phyloP scores from a whole-genome alignment of 2,797 vertebrate genomes.

The Galagoides demidoff region DNA sequence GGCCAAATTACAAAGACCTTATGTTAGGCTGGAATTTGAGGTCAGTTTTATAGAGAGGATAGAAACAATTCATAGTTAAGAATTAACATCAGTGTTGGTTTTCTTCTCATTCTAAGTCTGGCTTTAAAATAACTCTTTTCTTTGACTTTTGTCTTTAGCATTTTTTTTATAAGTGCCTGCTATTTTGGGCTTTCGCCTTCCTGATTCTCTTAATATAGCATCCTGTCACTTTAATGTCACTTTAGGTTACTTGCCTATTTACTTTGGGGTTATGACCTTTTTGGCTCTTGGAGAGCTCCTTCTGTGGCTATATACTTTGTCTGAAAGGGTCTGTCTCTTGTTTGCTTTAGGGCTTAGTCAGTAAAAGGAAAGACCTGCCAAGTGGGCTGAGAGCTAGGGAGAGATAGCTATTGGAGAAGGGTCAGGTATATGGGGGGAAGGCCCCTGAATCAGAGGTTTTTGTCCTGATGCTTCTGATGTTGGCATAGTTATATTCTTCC shows the following conservation, averaged over 20 bases:
- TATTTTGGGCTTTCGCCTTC: slow-evolving; percentile 12
- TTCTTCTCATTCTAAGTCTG: slow-evolving; percentile 18
- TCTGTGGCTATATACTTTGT: neutral
- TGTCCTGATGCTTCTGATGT: neutral
- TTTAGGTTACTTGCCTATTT: neutral
- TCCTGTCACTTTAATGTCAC: neutral
- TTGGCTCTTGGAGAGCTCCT: neutral
- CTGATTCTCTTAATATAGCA: neutral
- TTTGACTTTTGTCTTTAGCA: slow-evolving; percentile 20
- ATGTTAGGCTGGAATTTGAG: neutral
- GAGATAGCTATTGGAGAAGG: neutral
- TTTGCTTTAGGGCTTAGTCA: neutral
- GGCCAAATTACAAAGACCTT: neutral
- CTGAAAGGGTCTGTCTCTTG: neutral
- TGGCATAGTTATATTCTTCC: neutral
- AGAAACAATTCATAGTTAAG: slow-evolving; percentile 17
- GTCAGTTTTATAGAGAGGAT: slow-evolving; percentile 32
- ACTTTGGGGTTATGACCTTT: neutral
- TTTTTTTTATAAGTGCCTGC: slow-evolving; percentile 22
- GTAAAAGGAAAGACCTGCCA: neutral
- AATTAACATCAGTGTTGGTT: neutral
- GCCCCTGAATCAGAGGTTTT: neutral
- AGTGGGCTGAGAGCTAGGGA: neutral
- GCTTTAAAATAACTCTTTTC: neutral
- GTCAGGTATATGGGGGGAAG: neutral